These are phyloP conservation scores for Eucera pruinosa DNA, from an alignment of 2,888 invertebrate species.

Conservation along the genomic window DNA sequence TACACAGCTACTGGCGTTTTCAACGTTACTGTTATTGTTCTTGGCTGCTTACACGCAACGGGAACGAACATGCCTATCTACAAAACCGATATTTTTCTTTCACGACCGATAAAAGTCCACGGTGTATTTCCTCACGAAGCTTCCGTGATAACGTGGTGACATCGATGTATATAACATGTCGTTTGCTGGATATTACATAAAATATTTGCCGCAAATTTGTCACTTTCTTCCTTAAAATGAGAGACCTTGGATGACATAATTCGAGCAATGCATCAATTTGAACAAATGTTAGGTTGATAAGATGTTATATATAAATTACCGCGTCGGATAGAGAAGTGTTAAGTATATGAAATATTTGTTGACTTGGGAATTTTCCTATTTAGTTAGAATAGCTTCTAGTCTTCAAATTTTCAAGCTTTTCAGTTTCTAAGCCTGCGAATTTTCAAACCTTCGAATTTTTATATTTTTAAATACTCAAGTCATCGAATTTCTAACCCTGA, in stretches of 20 bases:
- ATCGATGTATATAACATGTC: neutral
- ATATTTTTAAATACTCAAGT: no score
- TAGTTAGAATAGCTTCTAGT: no score
- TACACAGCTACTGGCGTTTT: conserved; percentile 10
- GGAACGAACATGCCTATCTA: conserved; percentile 8
- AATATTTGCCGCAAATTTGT: conserved; percentile 8
- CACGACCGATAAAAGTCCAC: conserved; percentile 40
- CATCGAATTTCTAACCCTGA: no score
- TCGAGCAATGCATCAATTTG: neutral
- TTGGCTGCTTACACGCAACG: conserved; percentile 1
- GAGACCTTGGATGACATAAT: neutral
- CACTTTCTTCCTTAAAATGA: neutral
- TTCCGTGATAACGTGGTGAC: conserved; percentile 40
- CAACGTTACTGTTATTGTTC: conserved; percentile 39
- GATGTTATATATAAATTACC: no score
- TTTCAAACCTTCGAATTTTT: no score
- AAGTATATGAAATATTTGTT: no score
- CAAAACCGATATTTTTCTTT: conserved; percentile 21
- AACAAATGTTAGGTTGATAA: neutral
- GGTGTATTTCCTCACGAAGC: conserved; percentile 42
- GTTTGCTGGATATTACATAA: neutral
- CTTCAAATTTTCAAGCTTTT: no score
- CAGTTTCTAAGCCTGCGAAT: no score
- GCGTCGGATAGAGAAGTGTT: no score
- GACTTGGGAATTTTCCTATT: neutral